These are phyloP conservation scores for Neotoma lepida DNA, from an alignment of 2,113 vertebrate genomes.

Conservation along the genomic window DNA sequence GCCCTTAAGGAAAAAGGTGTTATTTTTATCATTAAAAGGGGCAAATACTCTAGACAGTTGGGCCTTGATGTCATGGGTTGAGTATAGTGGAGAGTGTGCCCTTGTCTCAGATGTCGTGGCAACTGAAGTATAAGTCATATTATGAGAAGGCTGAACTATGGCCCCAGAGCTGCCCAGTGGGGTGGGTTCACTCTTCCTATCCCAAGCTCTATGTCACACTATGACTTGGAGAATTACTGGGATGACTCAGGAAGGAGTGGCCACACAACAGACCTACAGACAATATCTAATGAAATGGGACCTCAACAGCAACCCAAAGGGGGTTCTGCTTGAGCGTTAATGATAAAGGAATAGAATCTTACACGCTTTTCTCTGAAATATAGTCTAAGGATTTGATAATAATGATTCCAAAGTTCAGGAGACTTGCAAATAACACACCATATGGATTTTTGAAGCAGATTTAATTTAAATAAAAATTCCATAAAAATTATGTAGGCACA, in stretches of 20 bases:
- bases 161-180: accelerated
- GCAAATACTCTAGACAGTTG: not conserved
- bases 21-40: not conserved
- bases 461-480: conserved; percentile 7
- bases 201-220: not conserved
- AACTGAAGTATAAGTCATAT: not conserved
- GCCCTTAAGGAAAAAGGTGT: not conserved
- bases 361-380: not conserved
- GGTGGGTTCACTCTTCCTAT: not conserved
- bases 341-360: not conserved
- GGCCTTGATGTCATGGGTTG: not conserved
- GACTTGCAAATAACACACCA: not conserved
- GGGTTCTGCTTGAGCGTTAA: not conserved
- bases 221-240: not conserved
- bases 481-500: not conserved
- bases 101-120: not conserved
- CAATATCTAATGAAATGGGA: not conserved
- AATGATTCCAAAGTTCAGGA: not conserved
- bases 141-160: not conserved
- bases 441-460: not conserved
- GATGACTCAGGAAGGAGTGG: not conserved
- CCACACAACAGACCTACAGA: not conserved
- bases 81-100: not conserved
- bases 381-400: not conserved
- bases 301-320: not conserved